phyloP scores from a whole-genome alignment of 2,113 vertebrate species.

The Talpa occidentalis region DNA sequence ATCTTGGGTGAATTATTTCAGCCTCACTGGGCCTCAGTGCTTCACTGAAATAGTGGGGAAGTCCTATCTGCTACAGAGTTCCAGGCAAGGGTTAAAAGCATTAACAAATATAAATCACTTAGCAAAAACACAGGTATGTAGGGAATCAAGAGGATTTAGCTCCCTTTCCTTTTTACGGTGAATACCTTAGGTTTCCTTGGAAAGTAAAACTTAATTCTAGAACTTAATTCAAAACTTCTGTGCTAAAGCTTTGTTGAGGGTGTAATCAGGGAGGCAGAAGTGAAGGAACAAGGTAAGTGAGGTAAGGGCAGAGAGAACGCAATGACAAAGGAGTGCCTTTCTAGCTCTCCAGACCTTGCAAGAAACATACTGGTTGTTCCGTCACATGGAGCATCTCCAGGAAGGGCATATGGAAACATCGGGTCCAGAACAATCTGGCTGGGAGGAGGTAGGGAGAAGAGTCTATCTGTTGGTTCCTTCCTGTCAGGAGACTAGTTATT shows the following conservation, averaged over 20 bases:
- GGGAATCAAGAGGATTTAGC: background rate
- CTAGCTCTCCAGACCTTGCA: background rate
- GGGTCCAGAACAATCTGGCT: background rate
- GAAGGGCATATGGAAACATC: background rate
- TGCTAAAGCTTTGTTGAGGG: background rate
- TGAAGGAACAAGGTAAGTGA: background rate
- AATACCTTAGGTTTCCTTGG: background rate
- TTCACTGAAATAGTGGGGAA: background rate
- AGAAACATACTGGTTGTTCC: background rate
- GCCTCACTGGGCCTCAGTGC: background rate
- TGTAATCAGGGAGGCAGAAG: background rate
- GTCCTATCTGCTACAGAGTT: background rate
- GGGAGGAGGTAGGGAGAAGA: background rate
- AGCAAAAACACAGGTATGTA: background rate
- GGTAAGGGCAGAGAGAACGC: background rate
- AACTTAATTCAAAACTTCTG: background rate
- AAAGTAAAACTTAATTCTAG: background rate
- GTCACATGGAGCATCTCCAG: background rate
- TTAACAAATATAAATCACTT: background rate
- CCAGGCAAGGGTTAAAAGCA: background rate
- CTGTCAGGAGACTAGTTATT: background rate
- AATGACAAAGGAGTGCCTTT: background rate
- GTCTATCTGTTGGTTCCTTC: background rate
- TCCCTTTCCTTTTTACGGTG: background rate
- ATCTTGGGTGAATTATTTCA: background rate